Evolutionary conservation across 2,113 vertebrate genomes (phyloP), one percentile per base, ranked within the genome.

Genomic region (Nothoprocta pentlandii): DNA sequence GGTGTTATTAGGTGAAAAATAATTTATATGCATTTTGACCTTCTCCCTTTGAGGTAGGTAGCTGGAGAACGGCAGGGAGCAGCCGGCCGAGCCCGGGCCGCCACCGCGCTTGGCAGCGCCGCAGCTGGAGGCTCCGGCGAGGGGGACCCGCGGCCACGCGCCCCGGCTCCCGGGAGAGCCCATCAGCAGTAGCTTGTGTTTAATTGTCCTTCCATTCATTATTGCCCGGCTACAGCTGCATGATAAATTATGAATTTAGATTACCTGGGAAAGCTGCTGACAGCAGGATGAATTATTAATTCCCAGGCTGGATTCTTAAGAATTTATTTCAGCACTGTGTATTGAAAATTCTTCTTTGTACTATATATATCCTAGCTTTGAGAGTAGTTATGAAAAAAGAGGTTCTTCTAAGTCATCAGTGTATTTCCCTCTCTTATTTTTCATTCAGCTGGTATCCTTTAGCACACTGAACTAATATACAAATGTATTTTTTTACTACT

Each of bases 201-300:
- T n/a, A 51, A 30, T 67, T 92, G 69, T 64, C 59, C 80, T 94
- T 69, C 41, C 32, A 12, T 44, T 91, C 44, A 9, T 61, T 88
- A 41, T 76, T 91, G 69, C 34, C 53, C n/a, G n/a, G 76, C 39
- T 68, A 47, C 80, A 51, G 22, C 32, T 16, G 7, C 10, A 22
- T 64, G 66, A 73, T 62, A 78, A 68, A 46, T 81, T 73, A 73
- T 36, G 49, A n/a, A 54, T 80, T 46, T 51, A 53, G n/a, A 63
- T 83, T 92, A 75, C 67, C 80, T 87, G 71, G 58, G 62, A 78
- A 92, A 92, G 49, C 80, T 92, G 64, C 71, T 78, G 87, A 89
- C 87, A 85, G 53, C 8, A 70, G 63, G 64, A 75, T 86, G 42
- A 79, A 53, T 74, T 73, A 78, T 69, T 66, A 78, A 82, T 70